Percentiles rank a stretch among this genome's conserved stretches.
These are phyloP conservation scores for Piaya cayana DNA, from an alignment of 2,113 vertebrate species.

Conservation along the genomic window DNA sequence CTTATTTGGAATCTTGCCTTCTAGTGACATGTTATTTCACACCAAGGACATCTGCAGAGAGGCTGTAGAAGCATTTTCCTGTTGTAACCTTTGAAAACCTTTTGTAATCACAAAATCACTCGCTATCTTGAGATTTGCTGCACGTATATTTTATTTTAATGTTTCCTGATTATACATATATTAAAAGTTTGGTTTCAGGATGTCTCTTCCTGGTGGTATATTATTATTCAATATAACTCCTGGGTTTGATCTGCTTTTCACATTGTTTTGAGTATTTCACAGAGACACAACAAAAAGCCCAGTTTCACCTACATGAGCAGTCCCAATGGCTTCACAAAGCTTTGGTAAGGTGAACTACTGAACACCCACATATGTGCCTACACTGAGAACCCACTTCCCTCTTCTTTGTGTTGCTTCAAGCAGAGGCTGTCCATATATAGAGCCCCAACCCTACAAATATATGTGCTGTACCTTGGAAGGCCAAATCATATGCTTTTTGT, in stretches of 20 bases:
- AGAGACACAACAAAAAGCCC: not conserved
- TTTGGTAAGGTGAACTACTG: not conserved
- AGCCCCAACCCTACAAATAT: not conserved
- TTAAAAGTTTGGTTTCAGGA: not conserved
- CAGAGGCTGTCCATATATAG: not conserved
- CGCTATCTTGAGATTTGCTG: not conserved
- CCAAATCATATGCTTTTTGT: not conserved
- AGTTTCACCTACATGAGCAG: not conserved
- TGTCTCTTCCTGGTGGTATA: not conserved
- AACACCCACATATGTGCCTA: not conserved
- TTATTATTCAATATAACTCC: not conserved
- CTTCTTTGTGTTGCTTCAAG: not conserved
- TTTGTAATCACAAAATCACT: not conserved
- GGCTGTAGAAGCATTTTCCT: not conserved
- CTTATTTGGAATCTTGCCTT: not conserved
- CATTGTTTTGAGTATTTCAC: not conserved
- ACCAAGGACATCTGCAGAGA: not conserved
- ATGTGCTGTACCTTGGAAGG: not conserved
- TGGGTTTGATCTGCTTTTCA: not conserved
- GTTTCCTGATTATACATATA: not conserved
- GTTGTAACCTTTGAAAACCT: not conserved
- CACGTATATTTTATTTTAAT: not conserved
- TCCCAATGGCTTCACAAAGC: not conserved
- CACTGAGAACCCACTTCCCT: not conserved
- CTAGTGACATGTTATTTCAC: not conserved